Conservation (phyloP, 2,113 vertebrate genomes). For the Rhadina sibilatrix region DNA sequence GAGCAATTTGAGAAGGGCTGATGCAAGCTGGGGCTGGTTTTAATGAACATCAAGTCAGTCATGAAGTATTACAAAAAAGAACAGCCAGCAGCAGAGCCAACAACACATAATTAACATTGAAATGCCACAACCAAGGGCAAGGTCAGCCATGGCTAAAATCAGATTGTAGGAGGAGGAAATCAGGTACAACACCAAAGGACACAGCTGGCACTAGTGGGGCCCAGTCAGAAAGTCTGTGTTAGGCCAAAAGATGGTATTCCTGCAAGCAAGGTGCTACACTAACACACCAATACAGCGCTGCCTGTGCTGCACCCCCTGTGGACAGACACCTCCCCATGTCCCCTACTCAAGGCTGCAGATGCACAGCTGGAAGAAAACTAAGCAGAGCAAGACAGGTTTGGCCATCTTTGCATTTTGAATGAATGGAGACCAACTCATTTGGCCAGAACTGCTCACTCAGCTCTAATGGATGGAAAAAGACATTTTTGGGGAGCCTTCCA, state of each 20-base stretch:
- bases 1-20: not conserved
- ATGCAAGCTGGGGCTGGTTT: conserved; percentile 16
- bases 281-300: accelerated
- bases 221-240: not conserved
- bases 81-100: not conserved
- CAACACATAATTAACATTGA: accelerated
- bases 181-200: not conserved
- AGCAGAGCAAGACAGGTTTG: not conserved
- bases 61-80: not conserved
- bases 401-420: not conserved
- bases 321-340: accelerated
- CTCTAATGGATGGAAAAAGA: not conserved
- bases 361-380: not conserved
- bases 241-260: accelerated
- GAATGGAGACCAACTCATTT: not conserved
- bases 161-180: not conserved
- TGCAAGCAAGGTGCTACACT: not conserved
- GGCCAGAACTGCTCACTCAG: not conserved
- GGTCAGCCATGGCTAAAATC: not conserved
- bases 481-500: not conserved
- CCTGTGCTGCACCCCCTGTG: not conserved
- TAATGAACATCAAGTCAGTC: not conserved
- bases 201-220: not conserved
- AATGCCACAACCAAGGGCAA: not conserved
- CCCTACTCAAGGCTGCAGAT: not conserved